These are phyloP conservation scores for Orthosia cruda DNA, from an alignment of 2,888 invertebrate species.

Conservation along the genomic window DNA sequence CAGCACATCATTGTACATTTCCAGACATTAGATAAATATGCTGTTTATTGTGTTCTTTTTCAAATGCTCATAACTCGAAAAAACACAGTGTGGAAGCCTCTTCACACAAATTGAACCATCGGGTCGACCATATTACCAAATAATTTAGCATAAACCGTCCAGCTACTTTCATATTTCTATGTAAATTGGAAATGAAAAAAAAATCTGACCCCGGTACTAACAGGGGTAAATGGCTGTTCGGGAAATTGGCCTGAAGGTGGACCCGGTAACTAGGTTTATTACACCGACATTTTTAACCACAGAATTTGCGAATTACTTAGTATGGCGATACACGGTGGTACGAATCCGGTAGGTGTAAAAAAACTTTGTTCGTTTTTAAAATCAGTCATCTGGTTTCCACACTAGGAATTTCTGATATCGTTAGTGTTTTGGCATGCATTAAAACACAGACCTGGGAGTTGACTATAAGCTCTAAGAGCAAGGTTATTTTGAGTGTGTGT, in stretches of 20 bases:
- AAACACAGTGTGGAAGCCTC: not conserved
- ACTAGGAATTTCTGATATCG: not conserved
- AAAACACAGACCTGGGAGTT: not conserved
- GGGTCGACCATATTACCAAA: conserved; percentile 51
- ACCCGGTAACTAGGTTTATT: conserved; percentile 34
- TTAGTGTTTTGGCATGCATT: no score
- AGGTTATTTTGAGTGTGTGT: no score
- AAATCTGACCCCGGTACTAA: conserved; percentile 41
- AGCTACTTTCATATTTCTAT: conserved; percentile 51
- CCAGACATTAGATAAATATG: no score
- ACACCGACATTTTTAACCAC: conserved; percentile 23
- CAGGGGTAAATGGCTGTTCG: conserved; percentile 36
- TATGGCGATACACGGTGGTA: not conserved
- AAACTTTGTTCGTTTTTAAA: not conserved
- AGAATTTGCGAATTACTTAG: not conserved
- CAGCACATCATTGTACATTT: no score
- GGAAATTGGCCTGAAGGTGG: conserved; percentile 31
- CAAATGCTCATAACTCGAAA: not conserved
- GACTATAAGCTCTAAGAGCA: no score
- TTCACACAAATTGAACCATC: conserved; percentile 45
- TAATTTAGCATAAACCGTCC: conserved; percentile 54
- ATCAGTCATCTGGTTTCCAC: not conserved
- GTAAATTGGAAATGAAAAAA: conserved; percentile 54
- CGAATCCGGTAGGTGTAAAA: not conserved
- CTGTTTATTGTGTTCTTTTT: no score